Evolutionary conservation across 2,113 vertebrate species (phyloP).

Genomic region (Aspidoscelis tigris): DNA sequence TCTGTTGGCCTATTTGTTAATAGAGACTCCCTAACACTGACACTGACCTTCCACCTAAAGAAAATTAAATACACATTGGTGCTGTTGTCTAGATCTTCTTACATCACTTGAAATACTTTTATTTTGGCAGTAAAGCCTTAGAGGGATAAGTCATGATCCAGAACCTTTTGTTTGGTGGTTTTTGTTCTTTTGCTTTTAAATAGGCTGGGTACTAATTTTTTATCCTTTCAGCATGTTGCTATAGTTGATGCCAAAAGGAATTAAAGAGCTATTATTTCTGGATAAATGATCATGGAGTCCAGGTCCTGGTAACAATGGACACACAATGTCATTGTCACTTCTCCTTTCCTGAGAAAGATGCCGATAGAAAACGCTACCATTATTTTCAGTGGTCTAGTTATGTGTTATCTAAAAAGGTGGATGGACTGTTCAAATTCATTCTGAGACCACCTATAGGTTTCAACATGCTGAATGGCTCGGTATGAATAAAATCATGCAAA

Average conservation of each 20-base stretch:
- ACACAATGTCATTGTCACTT: slow-evolving; percentile 50
- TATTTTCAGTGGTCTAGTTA: slow-evolving; percentile 60
- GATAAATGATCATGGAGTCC: background rate
- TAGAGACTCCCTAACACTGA: background rate
- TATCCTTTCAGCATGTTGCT: background rate
- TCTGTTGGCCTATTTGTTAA: too few species aligned
- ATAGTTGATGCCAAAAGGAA: background rate
- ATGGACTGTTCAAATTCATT: slow-evolving; percentile 66
- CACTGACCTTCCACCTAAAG: background rate
- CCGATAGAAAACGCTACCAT: slow-evolving; percentile 67
- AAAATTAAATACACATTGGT: background rate
- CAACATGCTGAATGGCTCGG: slow-evolving; percentile 47
- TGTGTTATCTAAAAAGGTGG: slow-evolving; percentile 64
- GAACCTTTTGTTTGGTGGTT: background rate
- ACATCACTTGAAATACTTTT: background rate
- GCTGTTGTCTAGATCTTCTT: background rate
- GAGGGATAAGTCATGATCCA: too few species aligned
- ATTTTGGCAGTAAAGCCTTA: background rate
- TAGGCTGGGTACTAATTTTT: background rate
- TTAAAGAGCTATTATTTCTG: background rate
- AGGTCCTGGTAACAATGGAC: slow-evolving; percentile 42
- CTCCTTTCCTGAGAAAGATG: slow-evolving; percentile 59
- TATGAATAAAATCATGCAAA: slow-evolving; percentile 66
- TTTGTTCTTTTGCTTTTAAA: background rate
- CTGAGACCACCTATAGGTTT: slow-evolving; percentile 66